Evolutionary conservation across 2,888 invertebrate species (phyloP), one percentile per base, ranked within the genome.

Genomic region (Nemurella pictetii): DNA sequence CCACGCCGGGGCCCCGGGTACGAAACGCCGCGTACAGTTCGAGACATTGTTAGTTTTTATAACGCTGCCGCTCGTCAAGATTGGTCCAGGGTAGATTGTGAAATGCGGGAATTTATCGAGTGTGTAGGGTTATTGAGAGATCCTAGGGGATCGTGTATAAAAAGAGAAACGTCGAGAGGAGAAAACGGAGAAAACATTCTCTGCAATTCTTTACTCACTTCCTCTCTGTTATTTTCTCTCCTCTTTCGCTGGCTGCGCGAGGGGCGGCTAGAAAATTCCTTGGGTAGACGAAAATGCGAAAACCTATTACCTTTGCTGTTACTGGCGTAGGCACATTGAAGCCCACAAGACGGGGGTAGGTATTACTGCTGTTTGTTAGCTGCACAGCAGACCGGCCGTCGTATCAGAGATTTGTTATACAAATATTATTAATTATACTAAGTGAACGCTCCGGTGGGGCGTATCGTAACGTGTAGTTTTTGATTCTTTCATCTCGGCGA

Each of bases 61-160:
- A 80, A 25, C 80, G 35, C 25, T 80, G 32, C 35, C 80, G 35
- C 26, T 75, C 75, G 75, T 80, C 80, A 35, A 25, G 35, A 80
- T 35, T 35, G 82, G 82, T 82, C 72, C 72, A 27, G 72, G 82
- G 27, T 82, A 82, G 72, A 82, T 82, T 82, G 82, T 27, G 82
- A 55, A 36, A 26, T 27, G 82, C 55, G 36, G 15, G 72, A 82
- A 82, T 82, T 82, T 82, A 82, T 82, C 82, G 82, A 82, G 82
- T 82, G 35, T 85, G 36, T 82, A 75, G 30, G 77, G 30, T 32
- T 85, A 83, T 83, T 84, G 84, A 78, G 78, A 32, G 72, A 84
- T 84, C 85, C 84, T 84, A 29, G 74, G 85, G 85, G 85, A 85
- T 84, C 84, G 84, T 80, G 74, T 80, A 85, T 83, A 84, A 82